A percentile compares a stretch with the other conserved stretches of the same genome.
Conservation (phyloP, 2,113 vertebrate genomes). For the Pycnonotus jocosus region DNA sequence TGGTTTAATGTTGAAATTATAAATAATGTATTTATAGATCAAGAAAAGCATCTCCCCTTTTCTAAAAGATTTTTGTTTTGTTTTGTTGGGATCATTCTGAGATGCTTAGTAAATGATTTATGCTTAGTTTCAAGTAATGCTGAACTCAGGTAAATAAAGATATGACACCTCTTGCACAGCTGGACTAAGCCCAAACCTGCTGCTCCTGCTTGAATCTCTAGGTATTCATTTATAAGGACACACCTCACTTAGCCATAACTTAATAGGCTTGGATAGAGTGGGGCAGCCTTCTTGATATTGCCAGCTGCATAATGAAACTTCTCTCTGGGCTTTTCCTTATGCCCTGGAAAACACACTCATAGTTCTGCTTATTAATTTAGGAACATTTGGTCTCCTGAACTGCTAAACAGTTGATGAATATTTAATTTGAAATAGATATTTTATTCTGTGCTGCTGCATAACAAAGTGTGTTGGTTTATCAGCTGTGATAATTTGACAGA, state of each 20-base stretch:
- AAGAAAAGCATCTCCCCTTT: neutral
- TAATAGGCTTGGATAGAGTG: neutral
- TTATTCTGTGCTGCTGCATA: neutral
- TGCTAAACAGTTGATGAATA: neutral
- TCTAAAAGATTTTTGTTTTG: neutral
- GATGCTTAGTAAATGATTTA: neutral
- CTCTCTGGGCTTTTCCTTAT: neutral
- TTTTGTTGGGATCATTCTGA: neutral
- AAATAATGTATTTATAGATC: neutral
- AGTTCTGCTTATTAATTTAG: neutral
- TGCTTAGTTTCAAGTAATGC: neutral
- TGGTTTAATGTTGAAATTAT: neutral
- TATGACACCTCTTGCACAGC: neutral
- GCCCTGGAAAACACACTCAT: neutral
- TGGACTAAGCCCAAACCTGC: neutral
- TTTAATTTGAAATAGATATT: neutral
- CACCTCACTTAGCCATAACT: neutral
- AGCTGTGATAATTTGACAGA: neutral
- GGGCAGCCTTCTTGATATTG: neutral
- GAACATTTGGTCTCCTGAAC: neutral
- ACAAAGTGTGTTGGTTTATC: neutral
- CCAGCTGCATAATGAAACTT: neutral
- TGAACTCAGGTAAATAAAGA: neutral
- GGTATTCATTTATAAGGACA: neutral
- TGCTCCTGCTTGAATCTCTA: neutral